Base-by-base conservation (phyloP, 2,888 invertebrate species). In the Melieria omissa region DNA sequence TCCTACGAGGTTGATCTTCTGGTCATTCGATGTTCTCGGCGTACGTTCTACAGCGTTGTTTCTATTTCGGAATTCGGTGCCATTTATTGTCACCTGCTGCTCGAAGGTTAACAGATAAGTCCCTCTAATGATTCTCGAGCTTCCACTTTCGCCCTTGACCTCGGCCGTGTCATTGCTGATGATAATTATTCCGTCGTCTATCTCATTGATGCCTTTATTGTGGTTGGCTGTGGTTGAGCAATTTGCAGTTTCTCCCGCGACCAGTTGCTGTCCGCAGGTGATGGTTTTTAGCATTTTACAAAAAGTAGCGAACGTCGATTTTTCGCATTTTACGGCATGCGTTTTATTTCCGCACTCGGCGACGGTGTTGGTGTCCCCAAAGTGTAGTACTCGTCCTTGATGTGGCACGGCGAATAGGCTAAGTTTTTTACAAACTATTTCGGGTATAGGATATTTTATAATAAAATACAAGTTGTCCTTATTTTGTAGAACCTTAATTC, bases 361-460 rank as follows among this genome's bases (percentile, higher is more conserved):
- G n/a, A 54, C 58, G 6, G 58, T 58, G 29, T 58, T 58, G 8
- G 1, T 29, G 5, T 58, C 58, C 7, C 4, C 58, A 29, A 58
- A 58, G 58, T 58, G 58, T 16, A 5, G 58, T 58, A 16, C 16
- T 16, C 3, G 58, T 58, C 5, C 16, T 58, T 62, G 4, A 8
- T 62, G 44, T 14, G 62, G 14, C 5, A 62, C 62, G 62, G 12
- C n/a, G 46, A 62, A 62, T 4, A n/a, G 14, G 44, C 62, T 45
- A 62, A 62, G 3, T 62, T 62, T 62, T 14, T 42, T 61, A 2
- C 44, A 62, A 62, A 62, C 16, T 46, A 49, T 49, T 12, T 49
- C 12, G 7, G 45, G 65, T 44, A 65, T 42, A 44, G 44, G 44
- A 65, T 65, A 57, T 57, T 58, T 66, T 57, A 46, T 44, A 5